Base-by-base conservation (phyloP, 2,113 vertebrate genomes). In the Erinaceus europaeus region DNA sequence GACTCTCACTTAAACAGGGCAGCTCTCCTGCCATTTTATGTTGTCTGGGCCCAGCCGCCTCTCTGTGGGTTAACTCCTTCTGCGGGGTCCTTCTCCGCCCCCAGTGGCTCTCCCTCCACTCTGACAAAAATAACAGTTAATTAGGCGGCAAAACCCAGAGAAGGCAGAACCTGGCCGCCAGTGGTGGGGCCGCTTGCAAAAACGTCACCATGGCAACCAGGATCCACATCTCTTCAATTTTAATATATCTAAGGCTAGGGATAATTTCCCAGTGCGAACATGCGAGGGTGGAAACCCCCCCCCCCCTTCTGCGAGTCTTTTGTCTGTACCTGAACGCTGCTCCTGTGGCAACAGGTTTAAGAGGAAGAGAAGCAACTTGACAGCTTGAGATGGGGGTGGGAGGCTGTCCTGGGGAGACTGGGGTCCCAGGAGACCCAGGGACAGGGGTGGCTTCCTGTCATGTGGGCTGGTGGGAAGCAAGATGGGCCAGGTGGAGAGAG, bases 101-200 rank as follows among this genome's bases (percentile, higher is more conserved):
- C 85, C 90, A 92, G 78, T 86, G 93, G 91, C 74, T 95, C 94
- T 93, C 86, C 86, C 89, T 96, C 94, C 94, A 92, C 94, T 90
- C 88, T 7, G 86, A 94, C 91, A 97, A 96, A 97, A 95, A 91
- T 93, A 96, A 78, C 94, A 94, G 95, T 94, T 97, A 97, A 97
- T 97, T 97, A 97, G 96, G 75, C 94, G 95, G 95, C 94, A 96
- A 96, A 95, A 95, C 96, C 96, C 96, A 91, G 94, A 97, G 97
- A 96, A 94, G 96, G 96, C 94, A 92, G 96, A 95, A 95, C 96
- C 96, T 72, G 83, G 88, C 21, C 65, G 69, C 96, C 96, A 96
- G 93, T 96, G n/a, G 0, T 52, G 12, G 79, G 92, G 73, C 40
- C 40, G 93, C 95, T 94, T 92, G 96, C 94, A 94, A 90, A n/a